A percentile compares a stretch with the other conserved stretches of the same genome.
These are phyloP conservation scores for Aphelenchoides fujianensis DNA, from an alignment of 1,140 invertebrate genomes.

Conservation along the genomic window DNA sequence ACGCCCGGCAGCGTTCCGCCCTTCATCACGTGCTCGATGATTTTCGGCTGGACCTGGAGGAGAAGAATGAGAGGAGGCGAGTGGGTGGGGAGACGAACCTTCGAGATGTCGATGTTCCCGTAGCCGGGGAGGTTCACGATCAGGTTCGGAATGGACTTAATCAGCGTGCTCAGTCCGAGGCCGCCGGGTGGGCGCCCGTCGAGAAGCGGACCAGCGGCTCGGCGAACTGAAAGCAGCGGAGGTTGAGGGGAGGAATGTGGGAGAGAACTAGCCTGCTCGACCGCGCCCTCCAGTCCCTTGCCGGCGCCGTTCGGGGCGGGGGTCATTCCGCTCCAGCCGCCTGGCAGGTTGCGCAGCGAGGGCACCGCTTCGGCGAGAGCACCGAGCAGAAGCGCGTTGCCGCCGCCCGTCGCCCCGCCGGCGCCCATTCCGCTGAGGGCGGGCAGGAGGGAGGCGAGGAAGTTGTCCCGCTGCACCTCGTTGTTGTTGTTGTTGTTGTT, in stretches of 20 bases:
- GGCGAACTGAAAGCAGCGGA: slow-evolving; percentile 41
- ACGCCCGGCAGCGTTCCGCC: slow-evolving; percentile 58
- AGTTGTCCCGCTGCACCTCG: not conserved
- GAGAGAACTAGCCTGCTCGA: slow-evolving; percentile 32
- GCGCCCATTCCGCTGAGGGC: slow-evolving; percentile 17
- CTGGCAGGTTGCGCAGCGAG: slow-evolving; percentile 34
- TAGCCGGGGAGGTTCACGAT: slow-evolving; percentile 59
- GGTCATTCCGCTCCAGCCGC: slow-evolving; percentile 20
- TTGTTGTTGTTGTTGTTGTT: no score
- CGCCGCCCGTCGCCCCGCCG: not conserved
- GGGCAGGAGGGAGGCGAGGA: slow-evolving; percentile 26
- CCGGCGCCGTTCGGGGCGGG: not conserved
- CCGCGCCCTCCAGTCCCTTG: slow-evolving; percentile 30
- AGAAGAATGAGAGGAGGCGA: slow-evolving; percentile 6
- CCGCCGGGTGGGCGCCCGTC: slow-evolving; percentile 39
- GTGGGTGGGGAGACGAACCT: slow-evolving; percentile 31
- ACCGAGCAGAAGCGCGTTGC: slow-evolving; percentile 21
- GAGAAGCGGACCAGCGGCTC: slow-evolving; percentile 53
- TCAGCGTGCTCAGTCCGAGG: slow-evolving; percentile 48
- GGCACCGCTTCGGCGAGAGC: slow-evolving; percentile 39
- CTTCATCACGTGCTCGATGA: slow-evolving; percentile 56
- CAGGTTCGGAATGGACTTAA: slow-evolving; percentile 52
- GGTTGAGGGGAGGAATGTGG: slow-evolving; percentile 18
- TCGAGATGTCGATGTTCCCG: slow-evolving; percentile 53
- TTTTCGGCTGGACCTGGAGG: slow-evolving; percentile 41